A percentile compares a stretch with the other conserved stretches of the same genome.
These are phyloP conservation scores for Platycheirus rosarum DNA, from an alignment of 2,888 invertebrate species.

Conservation along the genomic window DNA sequence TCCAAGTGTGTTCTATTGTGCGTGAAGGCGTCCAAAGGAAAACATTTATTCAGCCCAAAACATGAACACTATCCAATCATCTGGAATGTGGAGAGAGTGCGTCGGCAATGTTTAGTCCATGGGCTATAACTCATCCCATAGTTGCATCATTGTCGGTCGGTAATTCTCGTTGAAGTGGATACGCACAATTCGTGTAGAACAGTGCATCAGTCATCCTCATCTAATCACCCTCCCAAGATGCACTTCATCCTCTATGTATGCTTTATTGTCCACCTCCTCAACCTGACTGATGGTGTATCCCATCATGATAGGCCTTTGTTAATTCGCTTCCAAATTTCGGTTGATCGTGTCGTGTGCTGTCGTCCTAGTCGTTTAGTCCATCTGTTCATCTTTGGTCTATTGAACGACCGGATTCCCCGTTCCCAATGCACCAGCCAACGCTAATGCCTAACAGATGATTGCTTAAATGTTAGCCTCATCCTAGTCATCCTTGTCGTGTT, in stretches of 20 bases:
- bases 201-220: conserved; percentile 46
- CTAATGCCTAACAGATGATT: conserved; percentile 72
- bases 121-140: conserved; percentile 58
- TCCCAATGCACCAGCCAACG: conserved; percentile 14
- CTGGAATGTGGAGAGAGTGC: background rate
- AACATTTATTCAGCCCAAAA: conserved; percentile 72
- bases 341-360: conserved; percentile 60
- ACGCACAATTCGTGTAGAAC: conserved; percentile 66
- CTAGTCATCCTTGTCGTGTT: conserved; percentile 37
- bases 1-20: conserved; percentile 68
- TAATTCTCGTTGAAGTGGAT: conserved; percentile 59
- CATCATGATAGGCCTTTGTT: conserved; percentile 45
- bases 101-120: conserved; percentile 36
- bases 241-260: conserved; percentile 60
- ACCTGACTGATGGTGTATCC: background rate
- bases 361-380: conserved; percentile 65
- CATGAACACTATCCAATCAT: conserved; percentile 31
- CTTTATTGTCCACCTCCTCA: conserved; percentile 36
- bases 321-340: conserved; percentile 38
- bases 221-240: conserved; percentile 59
- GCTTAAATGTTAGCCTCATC: conserved; percentile 62
- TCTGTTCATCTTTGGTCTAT: conserved; percentile 62
- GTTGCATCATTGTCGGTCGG: conserved; percentile 19
- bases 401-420: conserved; percentile 4
- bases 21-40: conserved; percentile 73